Percentiles rank a stretch among this genome's conserved stretches.
These are phyloP conservation scores for Lumbricus terrestris DNA, from an alignment of 2,888 invertebrate species.

Conservation along the genomic window DNA sequence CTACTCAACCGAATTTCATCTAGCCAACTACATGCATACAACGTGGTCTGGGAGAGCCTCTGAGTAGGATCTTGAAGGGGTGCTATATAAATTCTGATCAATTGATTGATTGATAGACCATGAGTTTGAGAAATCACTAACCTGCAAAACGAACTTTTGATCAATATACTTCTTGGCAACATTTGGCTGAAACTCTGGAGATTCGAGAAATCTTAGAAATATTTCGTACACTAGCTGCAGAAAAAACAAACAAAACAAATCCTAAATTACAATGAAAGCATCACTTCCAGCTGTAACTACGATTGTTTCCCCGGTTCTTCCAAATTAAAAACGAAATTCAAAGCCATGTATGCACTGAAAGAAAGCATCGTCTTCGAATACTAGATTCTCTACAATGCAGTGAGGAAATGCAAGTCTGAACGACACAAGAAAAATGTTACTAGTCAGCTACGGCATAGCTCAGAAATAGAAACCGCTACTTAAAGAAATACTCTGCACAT, in stretches of 20 bases:
- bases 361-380: neutral
- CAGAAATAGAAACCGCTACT: neutral
- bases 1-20: neutral
- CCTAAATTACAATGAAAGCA: neutral
- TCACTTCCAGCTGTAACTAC: neutral
- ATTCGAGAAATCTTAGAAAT: constrained; percentile 59
- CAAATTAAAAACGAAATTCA: neutral
- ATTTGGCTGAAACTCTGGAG: constrained; percentile 81
- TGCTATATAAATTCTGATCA: too few relatives aligned
- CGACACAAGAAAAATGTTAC: neutral
- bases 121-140: constrained; percentile 55
- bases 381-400: neutral
- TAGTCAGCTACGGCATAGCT: neutral
- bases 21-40: neutral
- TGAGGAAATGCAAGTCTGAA: neutral
- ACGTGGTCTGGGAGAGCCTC: too few relatives aligned
- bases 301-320: neutral
- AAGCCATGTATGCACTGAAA: neutral
- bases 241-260: neutral
- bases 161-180: constrained; percentile 90
- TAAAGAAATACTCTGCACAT: neutral
- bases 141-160: constrained; percentile 90
- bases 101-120: too few relatives aligned
- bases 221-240: constrained; percentile 58
- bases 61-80: too few relatives aligned